A percentile compares a stretch with the other conserved stretches of the same genome.
These are phyloP conservation scores for Diachasmimorpha longicaudata DNA, from an alignment of 1,140 invertebrate species.

Conservation along the genomic window DNA sequence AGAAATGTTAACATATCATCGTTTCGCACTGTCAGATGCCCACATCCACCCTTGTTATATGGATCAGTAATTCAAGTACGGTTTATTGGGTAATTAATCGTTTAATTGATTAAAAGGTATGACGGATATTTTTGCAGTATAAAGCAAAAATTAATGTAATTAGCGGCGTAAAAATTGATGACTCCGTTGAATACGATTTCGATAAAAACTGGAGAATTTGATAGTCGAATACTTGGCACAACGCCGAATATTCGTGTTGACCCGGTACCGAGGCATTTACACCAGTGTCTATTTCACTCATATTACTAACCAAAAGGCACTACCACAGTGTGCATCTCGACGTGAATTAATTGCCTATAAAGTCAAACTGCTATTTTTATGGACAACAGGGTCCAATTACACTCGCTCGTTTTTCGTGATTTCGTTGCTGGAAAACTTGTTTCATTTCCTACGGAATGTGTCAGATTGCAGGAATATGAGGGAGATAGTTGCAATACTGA, in stretches of 20 bases:
- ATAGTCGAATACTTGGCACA: not conserved
- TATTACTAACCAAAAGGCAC: constrained; percentile 4
- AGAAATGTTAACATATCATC: too few relatives aligned
- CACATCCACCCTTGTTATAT: too few relatives aligned
- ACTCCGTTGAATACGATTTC: not conserved
- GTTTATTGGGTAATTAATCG: too few relatives aligned
- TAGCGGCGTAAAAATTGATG: not conserved
- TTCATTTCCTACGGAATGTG: not conserved
- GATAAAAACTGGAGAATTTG: not conserved
- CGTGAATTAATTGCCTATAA: constrained; percentile 37
- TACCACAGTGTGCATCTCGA: constrained; percentile 21
- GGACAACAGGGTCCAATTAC: constrained; percentile 37
- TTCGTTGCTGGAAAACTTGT: constrained; percentile 22
- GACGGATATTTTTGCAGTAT: too few relatives aligned
- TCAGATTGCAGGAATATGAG: not conserved
- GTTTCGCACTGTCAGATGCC: too few relatives aligned
- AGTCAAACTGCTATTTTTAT: constrained; percentile 39
- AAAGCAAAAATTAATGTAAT: too few relatives aligned
- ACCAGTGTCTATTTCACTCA: not conserved
- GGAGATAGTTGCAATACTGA: not conserved
- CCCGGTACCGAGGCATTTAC: not conserved
- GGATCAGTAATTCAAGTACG: too few relatives aligned
- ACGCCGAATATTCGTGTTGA: not conserved
- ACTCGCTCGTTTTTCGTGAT: constrained; percentile 34
- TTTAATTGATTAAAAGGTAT: too few relatives aligned